These are phyloP conservation scores for Paratilapia polleni DNA, from an alignment of 2,113 vertebrate genomes.

Conservation along the genomic window DNA sequence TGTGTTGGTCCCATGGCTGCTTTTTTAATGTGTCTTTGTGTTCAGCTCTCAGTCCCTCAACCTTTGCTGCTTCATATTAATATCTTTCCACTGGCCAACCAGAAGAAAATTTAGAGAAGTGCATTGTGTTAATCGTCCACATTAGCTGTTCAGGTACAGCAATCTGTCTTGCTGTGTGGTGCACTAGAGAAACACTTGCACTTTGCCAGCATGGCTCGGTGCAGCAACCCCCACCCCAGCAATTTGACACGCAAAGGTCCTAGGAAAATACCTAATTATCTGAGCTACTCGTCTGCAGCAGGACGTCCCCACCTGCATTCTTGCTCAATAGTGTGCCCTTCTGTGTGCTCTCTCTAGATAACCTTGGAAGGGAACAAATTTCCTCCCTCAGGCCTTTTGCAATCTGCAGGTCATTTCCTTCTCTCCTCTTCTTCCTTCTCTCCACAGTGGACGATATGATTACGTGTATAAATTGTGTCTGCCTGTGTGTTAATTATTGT, in stretches of 20 bases:
- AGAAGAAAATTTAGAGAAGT: not conserved
- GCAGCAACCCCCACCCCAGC: not conserved
- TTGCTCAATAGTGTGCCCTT: not conserved
- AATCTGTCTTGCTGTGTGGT: not conserved
- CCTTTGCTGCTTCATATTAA: too few relatives aligned
- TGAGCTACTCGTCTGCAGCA: not conserved
- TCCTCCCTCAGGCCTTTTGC: not conserved
- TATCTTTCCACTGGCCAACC: too few relatives aligned
- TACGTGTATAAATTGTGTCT: not conserved
- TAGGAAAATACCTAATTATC: constrained; percentile 10
- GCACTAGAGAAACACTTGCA: not conserved
- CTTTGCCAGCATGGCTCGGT: not conserved
- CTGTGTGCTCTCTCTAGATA: not conserved
- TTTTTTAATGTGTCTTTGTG: too few relatives aligned
- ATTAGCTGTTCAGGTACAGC: not conserved
- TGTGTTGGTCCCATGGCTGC: too few relatives aligned
- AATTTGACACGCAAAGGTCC: not conserved
- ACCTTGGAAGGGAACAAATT: not conserved
- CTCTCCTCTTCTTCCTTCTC: not conserved
- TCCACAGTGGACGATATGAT: not conserved
- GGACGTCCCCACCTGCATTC: not conserved
- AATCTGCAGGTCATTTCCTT: not conserved
- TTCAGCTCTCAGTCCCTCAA: too few relatives aligned
- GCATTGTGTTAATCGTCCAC: not conserved
- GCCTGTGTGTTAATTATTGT: not conserved